Base-by-base conservation (phyloP, 2,888 invertebrate species). In the Trachelus tabidus region DNA sequence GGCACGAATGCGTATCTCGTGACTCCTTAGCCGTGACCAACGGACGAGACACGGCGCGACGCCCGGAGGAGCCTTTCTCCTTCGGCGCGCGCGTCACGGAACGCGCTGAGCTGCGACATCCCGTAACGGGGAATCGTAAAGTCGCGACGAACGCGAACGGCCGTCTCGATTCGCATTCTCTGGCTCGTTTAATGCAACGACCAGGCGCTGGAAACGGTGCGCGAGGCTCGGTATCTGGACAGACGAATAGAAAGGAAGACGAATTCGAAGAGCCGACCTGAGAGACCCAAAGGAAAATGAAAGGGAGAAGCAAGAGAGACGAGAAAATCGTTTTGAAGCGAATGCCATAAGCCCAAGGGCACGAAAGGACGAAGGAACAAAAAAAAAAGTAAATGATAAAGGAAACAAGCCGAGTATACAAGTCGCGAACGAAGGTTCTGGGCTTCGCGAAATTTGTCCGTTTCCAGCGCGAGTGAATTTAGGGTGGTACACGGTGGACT, bases 391-490 rank as follows among this genome's bases (percentile, higher is more conserved):
- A 56, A 23, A 56, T 1, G 40, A 56, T 6, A 23, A 56, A 56
- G 23, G 31, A 12, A 68, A n/a, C 30, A 68, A n/a, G 75, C 31
- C 73, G 74, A 35, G 37, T 9, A 73, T 33, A 69, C 77, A 56
- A 56, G 71, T 31, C 71, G 71, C 71, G 71, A 1, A 33, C 31
- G 71, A 71, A 71, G 71, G 12, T 23, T 75, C 76, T 34, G 77
- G 71, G 33, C 71, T 71, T 71, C 86, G 83, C 83, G 83, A 87
- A 87, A 87, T 87, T 85, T 83, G 85, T 86, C 84, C 85, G 87
- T 84, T 86, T 83, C 83, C 83, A 81, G 83, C 81, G 84, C 86
- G 87, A 86, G 87, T 86, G 87, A 89, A 89, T 89, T 89, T 89
- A 88, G 89, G 88, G 88, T 87, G 88, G 87, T 84, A 83, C 85